phyloP scores from a whole-genome alignment of 1,140 invertebrate species.

The Neodiprion virginianus region DNA sequence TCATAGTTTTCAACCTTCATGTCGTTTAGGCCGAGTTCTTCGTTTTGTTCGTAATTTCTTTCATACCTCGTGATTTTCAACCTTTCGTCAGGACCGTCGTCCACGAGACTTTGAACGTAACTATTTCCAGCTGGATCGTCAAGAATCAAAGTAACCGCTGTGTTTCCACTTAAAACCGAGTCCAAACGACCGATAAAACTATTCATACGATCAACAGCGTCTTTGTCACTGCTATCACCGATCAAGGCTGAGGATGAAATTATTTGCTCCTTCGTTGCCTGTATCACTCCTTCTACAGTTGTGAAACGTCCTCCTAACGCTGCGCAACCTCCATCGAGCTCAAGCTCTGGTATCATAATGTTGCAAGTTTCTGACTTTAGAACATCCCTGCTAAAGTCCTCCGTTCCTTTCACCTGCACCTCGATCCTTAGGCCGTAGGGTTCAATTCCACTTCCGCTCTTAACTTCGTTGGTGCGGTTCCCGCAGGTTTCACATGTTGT shows the following conservation, averaged over 20 bases:
- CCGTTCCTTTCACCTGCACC: constrained; percentile 73
- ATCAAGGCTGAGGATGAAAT: constrained; percentile 71
- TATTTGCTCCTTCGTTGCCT: constrained; percentile 75
- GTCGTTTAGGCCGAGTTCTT: constrained; percentile 94
- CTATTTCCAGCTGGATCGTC: constrained; percentile 98
- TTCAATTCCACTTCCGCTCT: constrained; percentile 92
- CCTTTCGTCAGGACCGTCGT: constrained; percentile 75
- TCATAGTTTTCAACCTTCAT: constrained; percentile 92
- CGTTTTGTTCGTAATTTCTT: constrained; percentile 90
- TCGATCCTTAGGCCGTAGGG: constrained; percentile 81
- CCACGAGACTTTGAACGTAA: constrained; percentile 88
- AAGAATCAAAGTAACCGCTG: constrained; percentile 78
- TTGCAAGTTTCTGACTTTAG: constrained; percentile 96
- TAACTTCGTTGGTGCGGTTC: constrained; percentile 92
- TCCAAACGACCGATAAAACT: constrained; percentile 76
- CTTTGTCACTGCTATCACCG: constrained; percentile 74
- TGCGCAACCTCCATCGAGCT: constrained; percentile 83
- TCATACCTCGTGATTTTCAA: constrained; percentile 84
- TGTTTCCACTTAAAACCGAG: constrained; percentile 71
- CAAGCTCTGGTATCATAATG: constrained; percentile 88
- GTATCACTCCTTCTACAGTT: constrained; percentile 88
- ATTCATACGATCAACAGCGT: constrained; percentile 64
- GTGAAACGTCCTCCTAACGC: constrained; percentile 94
- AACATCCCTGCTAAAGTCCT: constrained; percentile 91
- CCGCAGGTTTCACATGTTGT: constrained; percentile 92